These are phyloP conservation scores for Lepisosteus osseus DNA, from an alignment of 2,113 vertebrate genomes.

Conservation along the genomic window DNA sequence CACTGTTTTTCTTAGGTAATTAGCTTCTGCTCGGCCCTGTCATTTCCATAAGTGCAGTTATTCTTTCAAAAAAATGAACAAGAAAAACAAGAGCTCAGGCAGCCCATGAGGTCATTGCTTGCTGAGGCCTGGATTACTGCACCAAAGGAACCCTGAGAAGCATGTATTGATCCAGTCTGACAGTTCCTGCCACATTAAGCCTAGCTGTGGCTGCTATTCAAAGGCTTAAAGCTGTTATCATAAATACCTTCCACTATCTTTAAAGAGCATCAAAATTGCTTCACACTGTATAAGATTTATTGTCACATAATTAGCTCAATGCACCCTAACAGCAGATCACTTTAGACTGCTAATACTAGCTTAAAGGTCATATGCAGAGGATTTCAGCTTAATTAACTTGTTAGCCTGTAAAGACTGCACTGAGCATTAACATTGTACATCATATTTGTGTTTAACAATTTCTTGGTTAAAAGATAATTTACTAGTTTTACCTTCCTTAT, in stretches of 20 bases:
- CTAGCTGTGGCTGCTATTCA: constrained; percentile 76
- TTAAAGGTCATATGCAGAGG: constrained; percentile 81
- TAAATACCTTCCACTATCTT: constrained; percentile 81
- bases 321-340: constrained; percentile 74
- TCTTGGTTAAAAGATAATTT: constrained; percentile 20
- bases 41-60: constrained; percentile 68
- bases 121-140: constrained; percentile 79
- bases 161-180: constrained; percentile 84
- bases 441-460: constrained; percentile 37
- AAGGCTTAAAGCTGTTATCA: constrained; percentile 83
- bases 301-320: constrained; percentile 73
- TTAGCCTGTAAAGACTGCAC: constrained; percentile 43
- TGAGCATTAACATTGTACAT: constrained; percentile 37
- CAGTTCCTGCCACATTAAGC: constrained; percentile 83
- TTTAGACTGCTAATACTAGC: constrained; percentile 75
- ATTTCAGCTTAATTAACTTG: constrained; percentile 75
- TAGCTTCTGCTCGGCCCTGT: constrained; percentile 73
- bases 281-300: constrained; percentile 72
- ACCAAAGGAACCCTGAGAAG: constrained; percentile 81
- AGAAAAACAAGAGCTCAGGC: constrained; percentile 75
- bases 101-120: constrained; percentile 85
- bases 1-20: constrained; percentile 62
- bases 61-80: constrained; percentile 72
- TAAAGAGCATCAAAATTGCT: constrained; percentile 78
- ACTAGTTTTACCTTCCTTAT: neutral